Percentiles rank a stretch among this genome's conserved stretches.
phyloP scores from a whole-genome alignment of 1,140 invertebrate species.

The Megathymus violae region DNA sequence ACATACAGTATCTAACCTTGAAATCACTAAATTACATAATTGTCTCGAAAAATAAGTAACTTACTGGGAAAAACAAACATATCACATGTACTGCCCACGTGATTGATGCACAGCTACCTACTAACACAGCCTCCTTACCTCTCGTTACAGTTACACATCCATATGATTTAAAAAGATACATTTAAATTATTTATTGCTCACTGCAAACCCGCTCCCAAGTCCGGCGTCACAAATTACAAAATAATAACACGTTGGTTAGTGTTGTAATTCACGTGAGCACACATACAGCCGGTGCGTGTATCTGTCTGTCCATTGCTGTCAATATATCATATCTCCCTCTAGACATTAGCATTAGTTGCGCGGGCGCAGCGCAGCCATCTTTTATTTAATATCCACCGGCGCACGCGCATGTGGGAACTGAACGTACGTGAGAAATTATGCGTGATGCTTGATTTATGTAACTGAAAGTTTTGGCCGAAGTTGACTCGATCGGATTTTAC shows the following conservation, averaged over 20 bases:
- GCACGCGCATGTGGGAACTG: conserved; percentile 50
- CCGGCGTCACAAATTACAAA: conserved; percentile 63
- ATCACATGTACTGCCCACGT: background rate
- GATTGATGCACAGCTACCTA: background rate
- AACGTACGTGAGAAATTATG: conserved; percentile 50
- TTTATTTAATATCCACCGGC: conserved; percentile 61
- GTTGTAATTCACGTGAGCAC: conserved; percentile 50
- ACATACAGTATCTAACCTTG: too few relatives aligned
- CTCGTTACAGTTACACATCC: conserved; percentile 32
- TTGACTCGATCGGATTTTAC: conserved; percentile 19
- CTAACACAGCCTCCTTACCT: conserved; percentile 12
- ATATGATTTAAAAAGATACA: conserved; percentile 43
- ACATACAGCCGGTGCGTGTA: conserved; percentile 43
- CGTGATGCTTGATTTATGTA: conserved; percentile 44
- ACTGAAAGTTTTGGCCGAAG: conserved; percentile 38
- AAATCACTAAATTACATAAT: too few relatives aligned
- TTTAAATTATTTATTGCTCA: conserved; percentile 42
- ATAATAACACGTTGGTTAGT: conserved; percentile 66
- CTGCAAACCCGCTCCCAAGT: conserved; percentile 41
- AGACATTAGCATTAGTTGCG: conserved; percentile 68
- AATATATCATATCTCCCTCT: conserved; percentile 70
- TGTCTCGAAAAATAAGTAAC: too few relatives aligned
- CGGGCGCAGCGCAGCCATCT: conserved; percentile 55
- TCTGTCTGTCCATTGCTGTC: conserved; percentile 61
- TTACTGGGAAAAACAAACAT: too few relatives aligned